These are phyloP conservation scores for Eunapius fragilis DNA, from an alignment of 37 sponge, comb jelly and placozoan genomes.

Conservation along the genomic window DNA sequence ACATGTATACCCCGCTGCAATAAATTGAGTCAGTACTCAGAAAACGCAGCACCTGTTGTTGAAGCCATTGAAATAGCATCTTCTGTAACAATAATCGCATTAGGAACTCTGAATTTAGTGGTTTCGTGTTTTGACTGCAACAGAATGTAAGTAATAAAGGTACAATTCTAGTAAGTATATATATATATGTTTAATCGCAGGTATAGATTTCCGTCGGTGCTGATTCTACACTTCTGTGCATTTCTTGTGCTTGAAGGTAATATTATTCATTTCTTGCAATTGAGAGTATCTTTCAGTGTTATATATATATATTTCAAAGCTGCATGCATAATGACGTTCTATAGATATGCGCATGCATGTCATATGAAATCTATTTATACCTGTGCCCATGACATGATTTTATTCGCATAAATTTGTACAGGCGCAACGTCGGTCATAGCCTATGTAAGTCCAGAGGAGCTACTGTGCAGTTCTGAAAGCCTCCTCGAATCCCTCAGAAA, in stretches of 20 bases:
- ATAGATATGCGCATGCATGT: too few species aligned
- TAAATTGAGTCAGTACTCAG: background rate
- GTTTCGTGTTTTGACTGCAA: background rate
- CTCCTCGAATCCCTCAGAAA: background rate
- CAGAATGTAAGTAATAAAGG: background rate
- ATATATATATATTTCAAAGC: too few species aligned
- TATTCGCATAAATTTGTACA: background rate
- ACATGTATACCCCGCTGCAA: background rate
- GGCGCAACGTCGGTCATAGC: background rate
- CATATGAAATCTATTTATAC: too few species aligned
- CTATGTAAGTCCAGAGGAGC: background rate
- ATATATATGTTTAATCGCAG: background rate
- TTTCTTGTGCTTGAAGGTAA: background rate
- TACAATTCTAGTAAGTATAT: background rate
- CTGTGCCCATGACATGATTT: too few species aligned
- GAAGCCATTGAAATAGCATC: background rate
- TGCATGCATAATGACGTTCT: too few species aligned
- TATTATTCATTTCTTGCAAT: background rate
- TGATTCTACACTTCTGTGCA: background rate
- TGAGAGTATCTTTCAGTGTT: too few species aligned
- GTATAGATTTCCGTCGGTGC: background rate
- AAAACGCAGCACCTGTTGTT: background rate
- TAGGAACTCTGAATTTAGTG: background rate
- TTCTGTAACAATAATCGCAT: background rate
- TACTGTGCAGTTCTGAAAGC: background rate